Conservation (phyloP, 1,140 invertebrate species). For the Meteorus sp. region DNA sequence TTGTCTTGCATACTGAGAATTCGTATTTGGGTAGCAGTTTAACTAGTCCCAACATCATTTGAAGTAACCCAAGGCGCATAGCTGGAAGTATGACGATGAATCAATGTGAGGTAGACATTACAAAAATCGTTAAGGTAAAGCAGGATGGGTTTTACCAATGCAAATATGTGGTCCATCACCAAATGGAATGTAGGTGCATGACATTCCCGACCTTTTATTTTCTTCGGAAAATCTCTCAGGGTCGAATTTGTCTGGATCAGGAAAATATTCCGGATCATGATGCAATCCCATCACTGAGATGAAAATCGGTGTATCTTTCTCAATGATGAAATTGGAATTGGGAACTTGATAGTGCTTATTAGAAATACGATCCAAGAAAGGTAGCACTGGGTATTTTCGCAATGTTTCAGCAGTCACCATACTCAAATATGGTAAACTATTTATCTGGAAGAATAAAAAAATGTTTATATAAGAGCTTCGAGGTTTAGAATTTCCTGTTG, state of each 20-base stretch:
- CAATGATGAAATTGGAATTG: slow-evolving; percentile 44
- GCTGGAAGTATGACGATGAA: no score
- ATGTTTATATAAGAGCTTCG: no score
- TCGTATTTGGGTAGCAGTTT: no score
- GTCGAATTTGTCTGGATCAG: slow-evolving; percentile 68
- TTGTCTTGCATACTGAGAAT: no score
- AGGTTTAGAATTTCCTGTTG: no score
- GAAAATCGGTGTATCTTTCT: slow-evolving; percentile 54
- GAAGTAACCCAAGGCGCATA: no score
- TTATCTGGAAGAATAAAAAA: slow-evolving; percentile 28
- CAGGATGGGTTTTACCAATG: slow-evolving; percentile 53
- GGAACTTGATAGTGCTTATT: slow-evolving; percentile 52
- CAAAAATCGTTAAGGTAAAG: not conserved
- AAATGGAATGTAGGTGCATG: slow-evolving; percentile 61
- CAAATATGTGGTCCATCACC: slow-evolving; percentile 63
- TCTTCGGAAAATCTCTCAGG: slow-evolving; percentile 68
- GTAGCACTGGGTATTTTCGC: slow-evolving; percentile 64
- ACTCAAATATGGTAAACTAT: slow-evolving; percentile 32
- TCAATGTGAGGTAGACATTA: not conserved
- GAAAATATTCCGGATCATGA: slow-evolving; percentile 62
- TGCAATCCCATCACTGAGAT: slow-evolving; percentile 55
- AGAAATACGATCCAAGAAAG: slow-evolving; percentile 56
- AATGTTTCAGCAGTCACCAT: slow-evolving; percentile 59
- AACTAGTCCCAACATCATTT: no score
- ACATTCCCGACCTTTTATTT: slow-evolving; percentile 43